phyloP scores from a whole-genome alignment of 2,888 invertebrate species.

The Drosophila longiperda region DNA sequence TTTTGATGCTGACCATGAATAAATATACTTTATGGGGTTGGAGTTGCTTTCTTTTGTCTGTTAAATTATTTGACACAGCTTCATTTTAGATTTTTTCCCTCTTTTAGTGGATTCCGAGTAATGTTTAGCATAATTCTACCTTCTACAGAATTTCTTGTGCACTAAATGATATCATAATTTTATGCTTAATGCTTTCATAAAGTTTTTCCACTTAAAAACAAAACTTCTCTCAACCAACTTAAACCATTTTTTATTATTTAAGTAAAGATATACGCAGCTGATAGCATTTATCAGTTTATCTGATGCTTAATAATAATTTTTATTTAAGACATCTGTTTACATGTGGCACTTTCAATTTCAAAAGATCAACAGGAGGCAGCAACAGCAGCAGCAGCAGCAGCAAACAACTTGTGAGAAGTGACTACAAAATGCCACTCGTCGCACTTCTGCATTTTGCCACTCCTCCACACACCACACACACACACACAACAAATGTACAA shows the following conservation, averaged over 20 bases:
- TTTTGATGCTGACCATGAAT: background rate
- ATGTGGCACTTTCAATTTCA: constrained; percentile 22
- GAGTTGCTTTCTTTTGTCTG: background rate
- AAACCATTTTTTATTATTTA: background rate
- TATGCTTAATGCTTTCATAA: background rate
- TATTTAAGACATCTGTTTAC: background rate
- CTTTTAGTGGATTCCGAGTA: no score
- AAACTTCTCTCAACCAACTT: background rate
- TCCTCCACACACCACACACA: constrained; percentile 12
- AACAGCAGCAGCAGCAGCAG: background rate
- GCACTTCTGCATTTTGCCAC: constrained; percentile 32
- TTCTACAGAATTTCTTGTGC: no score
- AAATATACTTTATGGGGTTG: background rate
- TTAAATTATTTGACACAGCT: background rate
- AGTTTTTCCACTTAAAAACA: background rate
- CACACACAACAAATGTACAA: constrained; percentile 7
- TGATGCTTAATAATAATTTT: background rate
- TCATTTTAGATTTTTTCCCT: no score
- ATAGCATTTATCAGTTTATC: constrained; percentile 1
- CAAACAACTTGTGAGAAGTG: constrained; percentile 11
- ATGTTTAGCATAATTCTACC: background rate
- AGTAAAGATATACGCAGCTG: constrained; percentile 3
- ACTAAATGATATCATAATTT: background rate
- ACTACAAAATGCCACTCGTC: constrained; percentile 27
- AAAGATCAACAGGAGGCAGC: constrained; percentile 3